A percentile compares a stretch with the other conserved stretches of the same genome.
phyloP scores from a whole-genome alignment of 1,140 invertebrate genomes.

The Pemphigus obesinymphae region DNA sequence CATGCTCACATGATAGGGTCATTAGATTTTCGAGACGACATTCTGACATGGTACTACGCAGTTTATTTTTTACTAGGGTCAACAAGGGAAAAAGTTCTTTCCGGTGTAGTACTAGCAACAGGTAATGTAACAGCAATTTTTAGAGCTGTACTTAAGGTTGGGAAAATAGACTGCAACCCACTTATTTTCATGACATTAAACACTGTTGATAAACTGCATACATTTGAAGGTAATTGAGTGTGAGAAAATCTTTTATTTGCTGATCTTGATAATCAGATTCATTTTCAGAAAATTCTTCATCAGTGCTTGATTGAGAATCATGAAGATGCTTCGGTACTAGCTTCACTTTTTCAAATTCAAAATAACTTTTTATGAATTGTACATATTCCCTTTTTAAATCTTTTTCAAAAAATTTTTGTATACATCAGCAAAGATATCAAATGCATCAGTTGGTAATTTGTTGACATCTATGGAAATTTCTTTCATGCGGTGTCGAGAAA shows the following conservation, averaged over 20 bases:
- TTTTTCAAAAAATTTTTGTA: neutral
- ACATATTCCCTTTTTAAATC: neutral
- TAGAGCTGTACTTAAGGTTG: neutral
- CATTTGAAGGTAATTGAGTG: neutral
- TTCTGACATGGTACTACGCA: neutral
- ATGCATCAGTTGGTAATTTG: neutral
- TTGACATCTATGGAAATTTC: neutral
- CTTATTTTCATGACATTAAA: neutral
- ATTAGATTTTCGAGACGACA: neutral
- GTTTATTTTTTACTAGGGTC: neutral
- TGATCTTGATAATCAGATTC: neutral
- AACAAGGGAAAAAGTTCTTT: neutral
- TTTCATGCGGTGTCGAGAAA: neutral
- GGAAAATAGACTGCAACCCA: neutral
- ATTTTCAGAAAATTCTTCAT: neutral
- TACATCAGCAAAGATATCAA: neutral
- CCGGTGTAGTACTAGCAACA: neutral
- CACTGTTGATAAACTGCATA: neutral
- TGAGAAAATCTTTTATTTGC: neutral
- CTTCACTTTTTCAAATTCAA: neutral
- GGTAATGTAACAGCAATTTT: constrained; percentile 1
- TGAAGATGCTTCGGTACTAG: neutral
- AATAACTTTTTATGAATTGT: neutral
- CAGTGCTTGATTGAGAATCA: neutral
- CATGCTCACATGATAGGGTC: neutral